These are phyloP conservation scores for Brachypteracias leptosomus DNA, from an alignment of 2,113 vertebrate species.

Conservation along the genomic window DNA sequence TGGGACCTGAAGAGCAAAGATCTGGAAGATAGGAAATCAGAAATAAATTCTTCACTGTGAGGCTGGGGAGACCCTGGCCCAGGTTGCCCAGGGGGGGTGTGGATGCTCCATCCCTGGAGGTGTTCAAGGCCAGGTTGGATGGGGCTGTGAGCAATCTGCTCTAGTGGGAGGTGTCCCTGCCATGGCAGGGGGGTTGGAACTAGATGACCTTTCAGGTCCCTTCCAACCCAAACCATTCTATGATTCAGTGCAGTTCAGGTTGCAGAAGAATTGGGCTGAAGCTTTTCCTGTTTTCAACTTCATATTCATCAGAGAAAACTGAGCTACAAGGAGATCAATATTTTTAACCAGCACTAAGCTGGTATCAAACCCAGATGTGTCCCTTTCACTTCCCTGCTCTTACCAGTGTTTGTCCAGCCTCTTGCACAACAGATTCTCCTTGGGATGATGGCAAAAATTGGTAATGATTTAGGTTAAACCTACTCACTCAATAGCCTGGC, in stretches of 20 bases:
- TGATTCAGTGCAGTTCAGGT: neutral
- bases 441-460: neutral
- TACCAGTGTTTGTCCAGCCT: neutral
- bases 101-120: no score
- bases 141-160: no score
- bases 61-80: no score
- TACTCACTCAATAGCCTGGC: neutral
- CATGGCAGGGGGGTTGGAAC: no score
- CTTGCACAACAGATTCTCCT: accelerated
- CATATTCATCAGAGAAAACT: neutral
- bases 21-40: no score
- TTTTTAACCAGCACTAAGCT: neutral
- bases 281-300: neutral
- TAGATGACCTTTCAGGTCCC: no score
- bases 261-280: neutral
- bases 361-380: neutral
- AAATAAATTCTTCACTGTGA: no score
- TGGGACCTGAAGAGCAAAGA: neutral
- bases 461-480: no score
- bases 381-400: neutral
- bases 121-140: no score
- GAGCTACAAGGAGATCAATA: neutral
- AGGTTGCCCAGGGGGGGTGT: no score
- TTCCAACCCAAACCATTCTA: no score
- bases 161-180: no score